Evolutionary conservation across 2,113 vertebrate genomes (phyloP).

Genomic region (Columba janthina): DNA sequence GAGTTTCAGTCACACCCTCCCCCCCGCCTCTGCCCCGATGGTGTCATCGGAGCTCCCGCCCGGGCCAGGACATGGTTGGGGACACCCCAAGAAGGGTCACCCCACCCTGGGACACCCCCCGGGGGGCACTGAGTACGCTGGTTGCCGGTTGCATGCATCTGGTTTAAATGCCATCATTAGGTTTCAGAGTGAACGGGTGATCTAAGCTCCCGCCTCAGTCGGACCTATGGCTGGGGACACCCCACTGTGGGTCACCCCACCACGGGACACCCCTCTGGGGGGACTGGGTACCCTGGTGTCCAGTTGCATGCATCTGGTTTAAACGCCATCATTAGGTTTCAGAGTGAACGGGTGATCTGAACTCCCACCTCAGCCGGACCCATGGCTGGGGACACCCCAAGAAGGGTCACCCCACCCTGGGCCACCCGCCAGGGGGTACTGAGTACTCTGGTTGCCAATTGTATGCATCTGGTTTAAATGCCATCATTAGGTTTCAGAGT

Average conservation of each 20-base stretch:
- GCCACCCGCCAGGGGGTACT: too few species aligned
- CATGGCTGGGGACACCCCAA: too few species aligned
- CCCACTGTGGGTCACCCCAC: too few species aligned
- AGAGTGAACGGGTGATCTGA: too few species aligned
- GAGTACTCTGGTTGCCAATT: not conserved
- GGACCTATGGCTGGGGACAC: too few species aligned
- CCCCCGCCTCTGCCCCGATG: not conserved
- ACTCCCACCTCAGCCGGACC: too few species aligned
- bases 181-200: not conserved
- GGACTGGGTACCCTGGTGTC: too few species aligned
- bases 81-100: accelerated
- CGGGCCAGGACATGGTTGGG: not conserved
- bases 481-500: not conserved
- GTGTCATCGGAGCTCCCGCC: not conserved
- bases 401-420: too few species aligned
- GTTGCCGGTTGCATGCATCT: accelerated
- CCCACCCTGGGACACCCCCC: accelerated
- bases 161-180: not conserved
- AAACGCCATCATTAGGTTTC: too few species aligned
- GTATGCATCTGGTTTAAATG: accelerated
- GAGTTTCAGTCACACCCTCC: constrained; percentile 19
- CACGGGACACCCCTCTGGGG: too few species aligned
- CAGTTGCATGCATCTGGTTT: too few species aligned
- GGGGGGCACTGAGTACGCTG: accelerated
- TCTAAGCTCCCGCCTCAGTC: too few species aligned